phyloP scores from a whole-genome alignment of 1,140 invertebrate species.

The Platyscapa corneri region DNA sequence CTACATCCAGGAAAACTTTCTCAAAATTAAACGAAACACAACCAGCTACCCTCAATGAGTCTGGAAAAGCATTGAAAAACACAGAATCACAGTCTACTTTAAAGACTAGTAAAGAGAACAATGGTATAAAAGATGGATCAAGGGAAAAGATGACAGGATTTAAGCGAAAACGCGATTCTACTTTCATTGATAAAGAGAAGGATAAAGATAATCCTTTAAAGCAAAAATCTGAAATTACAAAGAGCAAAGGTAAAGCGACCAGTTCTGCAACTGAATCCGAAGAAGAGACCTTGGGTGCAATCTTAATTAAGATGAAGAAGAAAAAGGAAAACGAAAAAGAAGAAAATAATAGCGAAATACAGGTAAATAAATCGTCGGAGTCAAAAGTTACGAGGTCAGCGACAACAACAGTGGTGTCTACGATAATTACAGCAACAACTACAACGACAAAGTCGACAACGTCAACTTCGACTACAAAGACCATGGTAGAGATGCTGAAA shows the following conservation, averaged over 20 bases:
- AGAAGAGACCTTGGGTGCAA: conserved; percentile 66
- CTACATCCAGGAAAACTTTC: conserved; percentile 43
- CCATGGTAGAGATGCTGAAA: conserved; percentile 4
- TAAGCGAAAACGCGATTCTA: conserved; percentile 55
- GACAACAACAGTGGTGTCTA: neutral
- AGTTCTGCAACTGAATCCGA: conserved; percentile 55
- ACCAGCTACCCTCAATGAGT: conserved; percentile 41
- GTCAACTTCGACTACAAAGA: conserved; percentile 4
- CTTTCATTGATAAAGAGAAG: conserved; percentile 53
- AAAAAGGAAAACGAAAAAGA: conserved; percentile 59
- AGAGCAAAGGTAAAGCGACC: conserved; percentile 29
- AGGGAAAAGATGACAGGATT: conserved; percentile 45
- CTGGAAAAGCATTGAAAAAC: conserved; percentile 26
- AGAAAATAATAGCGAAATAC: conserved; percentile 27
- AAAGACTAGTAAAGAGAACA: conserved; percentile 51
- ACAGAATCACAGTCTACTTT: conserved; percentile 23
- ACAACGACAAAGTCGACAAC: conserved; percentile 43
- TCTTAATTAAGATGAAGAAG: conserved; percentile 64
- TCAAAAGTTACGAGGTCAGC: conserved; percentile 20
- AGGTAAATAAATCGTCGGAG: neutral
- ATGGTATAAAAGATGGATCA: conserved; percentile 30
- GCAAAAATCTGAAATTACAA: conserved; percentile 30
- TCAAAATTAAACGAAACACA: conserved; percentile 30
- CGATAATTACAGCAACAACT: conserved; percentile 17
- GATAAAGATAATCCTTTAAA: conserved; percentile 33